Base-by-base conservation (phyloP, 2,888 invertebrate genomes). In the Mellilla xanthometata region DNA sequence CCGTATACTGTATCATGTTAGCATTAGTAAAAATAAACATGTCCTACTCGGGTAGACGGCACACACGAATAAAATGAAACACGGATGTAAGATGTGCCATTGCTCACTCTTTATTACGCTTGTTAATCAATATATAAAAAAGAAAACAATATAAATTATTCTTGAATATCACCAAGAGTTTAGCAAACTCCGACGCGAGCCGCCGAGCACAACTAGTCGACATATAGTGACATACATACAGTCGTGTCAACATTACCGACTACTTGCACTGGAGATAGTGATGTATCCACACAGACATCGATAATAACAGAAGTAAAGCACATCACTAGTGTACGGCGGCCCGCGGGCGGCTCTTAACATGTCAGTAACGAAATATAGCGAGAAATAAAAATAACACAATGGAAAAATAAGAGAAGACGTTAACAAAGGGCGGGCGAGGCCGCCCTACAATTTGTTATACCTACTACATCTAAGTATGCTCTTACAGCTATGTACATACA, bases 21-120 rank as follows among this genome's bases (percentile, higher is more conserved):
- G n/a, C n/a, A n/a, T n/a, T n/a, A n/a, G n/a, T n/a, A n/a, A n/a
- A n/a, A n/a, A n/a, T n/a, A n/a, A n/a, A n/a, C n/a, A n/a, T n/a
- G 15, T 5, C 15, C 15, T 15, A 15, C 2, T 5, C 5, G 27
- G 36, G 36, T 28, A 11, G 26, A 39, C 31, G 11, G 10, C 39
- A 39, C 39, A 39, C 23, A 44, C 39, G 24, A 7, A 23, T 8
- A 26, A 12, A 83, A 81, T 86, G 62, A 89, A 87, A 89, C 82
- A 81, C 64, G 49, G 57, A 58, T 76, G 43, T 78, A 77, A 82
- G 81, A 87, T 81, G 88, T 87, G 88, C 87, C 84, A 76, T 82
- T 80, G 85, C 83, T 88, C 88, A 86, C 86, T 88, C 87, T 89
- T 89, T 89, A 89, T 88, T 89, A 87, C 84, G 81, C 75, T 81